Conservation (phyloP, 2,113 vertebrate genomes). For the Lepidothrix coronata region DNA sequence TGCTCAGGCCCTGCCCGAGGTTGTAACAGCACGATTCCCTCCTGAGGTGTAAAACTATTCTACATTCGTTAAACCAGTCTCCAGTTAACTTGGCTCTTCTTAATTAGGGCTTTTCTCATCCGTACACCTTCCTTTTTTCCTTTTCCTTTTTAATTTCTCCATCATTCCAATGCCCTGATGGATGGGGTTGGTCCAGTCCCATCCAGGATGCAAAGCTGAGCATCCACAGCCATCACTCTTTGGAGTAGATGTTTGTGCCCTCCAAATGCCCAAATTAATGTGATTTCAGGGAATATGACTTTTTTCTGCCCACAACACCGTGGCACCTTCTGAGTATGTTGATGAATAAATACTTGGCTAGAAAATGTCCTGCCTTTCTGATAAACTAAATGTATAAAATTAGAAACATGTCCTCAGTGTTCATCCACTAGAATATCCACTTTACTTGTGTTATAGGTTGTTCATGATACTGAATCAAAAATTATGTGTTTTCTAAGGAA, state of each 20-base stretch:
- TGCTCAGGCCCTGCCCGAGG: background rate
- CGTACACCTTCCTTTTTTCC: background rate
- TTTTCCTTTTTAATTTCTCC: background rate
- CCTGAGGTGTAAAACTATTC: background rate
- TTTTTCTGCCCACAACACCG: fast-evolving
- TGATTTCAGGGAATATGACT: background rate
- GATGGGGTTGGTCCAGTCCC: fast-evolving
- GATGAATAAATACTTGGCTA: background rate
- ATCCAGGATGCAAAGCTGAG: background rate
- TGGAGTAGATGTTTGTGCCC: background rate
- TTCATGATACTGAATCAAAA: background rate
- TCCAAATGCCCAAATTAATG: background rate
- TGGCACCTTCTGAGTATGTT: fast-evolving
- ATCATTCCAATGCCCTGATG: fast-evolving
- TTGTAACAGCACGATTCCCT: background rate
- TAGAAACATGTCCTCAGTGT: background rate
- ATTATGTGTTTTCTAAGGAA: background rate
- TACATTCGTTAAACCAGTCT: background rate
- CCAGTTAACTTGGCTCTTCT: background rate
- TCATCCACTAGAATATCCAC: background rate
- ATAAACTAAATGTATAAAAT: background rate
- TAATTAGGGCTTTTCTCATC: background rate
- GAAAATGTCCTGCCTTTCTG: background rate
- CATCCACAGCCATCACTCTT: background rate
- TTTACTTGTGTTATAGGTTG: background rate